These are phyloP conservation scores for Mionectes olivaceus DNA, from an alignment of 2,797 vertebrate species.

Conservation along the genomic window DNA sequence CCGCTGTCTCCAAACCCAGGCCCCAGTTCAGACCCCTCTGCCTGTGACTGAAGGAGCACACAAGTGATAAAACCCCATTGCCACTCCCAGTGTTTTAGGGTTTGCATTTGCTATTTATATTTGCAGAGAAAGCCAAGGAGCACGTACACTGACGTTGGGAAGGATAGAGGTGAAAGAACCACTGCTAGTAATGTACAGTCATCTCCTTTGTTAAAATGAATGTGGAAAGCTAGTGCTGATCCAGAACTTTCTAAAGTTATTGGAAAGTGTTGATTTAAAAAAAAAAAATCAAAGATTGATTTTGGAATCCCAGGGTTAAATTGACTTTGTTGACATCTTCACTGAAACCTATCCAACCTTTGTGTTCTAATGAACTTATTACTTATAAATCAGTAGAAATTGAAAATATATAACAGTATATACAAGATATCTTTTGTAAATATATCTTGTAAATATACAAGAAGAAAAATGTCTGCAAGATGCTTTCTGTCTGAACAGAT, in stretches of 20 bases:
- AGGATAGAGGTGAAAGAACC: neutral
- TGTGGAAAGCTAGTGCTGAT: neutral
- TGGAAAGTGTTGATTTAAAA: neutral
- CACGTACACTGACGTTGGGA: fast-evolving
- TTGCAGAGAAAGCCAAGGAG: neutral
- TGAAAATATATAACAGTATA: neutral
- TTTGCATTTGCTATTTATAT: fast-evolving
- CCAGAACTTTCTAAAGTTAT: neutral
- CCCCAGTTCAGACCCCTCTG: neutral
- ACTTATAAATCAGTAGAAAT: neutral
- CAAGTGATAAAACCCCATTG: fast-evolving
- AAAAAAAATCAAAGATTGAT: neutral
- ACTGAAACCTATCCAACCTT: neutral
- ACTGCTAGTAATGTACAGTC: neutral
- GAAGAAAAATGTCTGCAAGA: neutral
- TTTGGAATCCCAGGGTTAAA: neutral
- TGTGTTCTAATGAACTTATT: neutral
- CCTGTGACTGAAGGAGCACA: fast-evolving
- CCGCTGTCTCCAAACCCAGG: neutral
- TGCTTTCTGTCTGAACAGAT: neutral
- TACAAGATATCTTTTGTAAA: too few species aligned
- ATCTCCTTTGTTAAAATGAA: neutral
- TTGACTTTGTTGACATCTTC: neutral
- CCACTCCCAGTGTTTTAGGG: neutral
- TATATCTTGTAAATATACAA: neutral